phyloP scores from a whole-genome alignment of 2,888 invertebrate species.

The Andrena bicolor region DNA sequence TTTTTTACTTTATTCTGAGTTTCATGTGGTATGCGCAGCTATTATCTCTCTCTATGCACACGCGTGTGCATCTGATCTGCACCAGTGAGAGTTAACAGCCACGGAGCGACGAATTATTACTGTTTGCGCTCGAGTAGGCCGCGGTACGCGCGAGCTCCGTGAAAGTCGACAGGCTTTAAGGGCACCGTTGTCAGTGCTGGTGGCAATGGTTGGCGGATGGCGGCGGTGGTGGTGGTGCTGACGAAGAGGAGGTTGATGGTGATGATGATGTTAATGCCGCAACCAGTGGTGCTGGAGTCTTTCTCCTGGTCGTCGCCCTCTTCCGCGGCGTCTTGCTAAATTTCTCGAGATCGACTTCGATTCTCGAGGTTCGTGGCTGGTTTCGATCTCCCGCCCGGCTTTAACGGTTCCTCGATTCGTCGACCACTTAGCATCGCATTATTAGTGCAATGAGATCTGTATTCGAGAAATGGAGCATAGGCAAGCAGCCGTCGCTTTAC shows the following conservation, averaged over 20 bases:
- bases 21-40: neutral
- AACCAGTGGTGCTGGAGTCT: slow-evolving; percentile 69
- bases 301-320: slow-evolving; percentile 59
- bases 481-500: neutral
- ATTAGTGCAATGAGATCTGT: neutral
- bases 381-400: neutral
- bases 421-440: neutral
- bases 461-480: neutral
- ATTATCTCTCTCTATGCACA: neutral
- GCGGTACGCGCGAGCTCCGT: slow-evolving; percentile 24
- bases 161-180: slow-evolving; percentile 58
- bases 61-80: neutral
- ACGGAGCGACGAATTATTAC: slow-evolving; percentile 47
- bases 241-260: slow-evolving; percentile 70
- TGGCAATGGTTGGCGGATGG: slow-evolving; percentile 22
- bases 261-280: slow-evolving; percentile 76
- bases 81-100: slow-evolving; percentile 24
- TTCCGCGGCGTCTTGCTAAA: slow-evolving; percentile 39
- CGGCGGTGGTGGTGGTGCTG: slow-evolving; percentile 33
- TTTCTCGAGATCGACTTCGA: slow-evolving; percentile 28
- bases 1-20: neutral
- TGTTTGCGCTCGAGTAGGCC: slow-evolving; percentile 49
- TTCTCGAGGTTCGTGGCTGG: neutral
- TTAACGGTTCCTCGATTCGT: too few relatives aligned
- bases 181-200: slow-evolving; percentile 48